Base-by-base conservation (phyloP, 2,888 invertebrate species). In the Dendrolimus pini region DNA sequence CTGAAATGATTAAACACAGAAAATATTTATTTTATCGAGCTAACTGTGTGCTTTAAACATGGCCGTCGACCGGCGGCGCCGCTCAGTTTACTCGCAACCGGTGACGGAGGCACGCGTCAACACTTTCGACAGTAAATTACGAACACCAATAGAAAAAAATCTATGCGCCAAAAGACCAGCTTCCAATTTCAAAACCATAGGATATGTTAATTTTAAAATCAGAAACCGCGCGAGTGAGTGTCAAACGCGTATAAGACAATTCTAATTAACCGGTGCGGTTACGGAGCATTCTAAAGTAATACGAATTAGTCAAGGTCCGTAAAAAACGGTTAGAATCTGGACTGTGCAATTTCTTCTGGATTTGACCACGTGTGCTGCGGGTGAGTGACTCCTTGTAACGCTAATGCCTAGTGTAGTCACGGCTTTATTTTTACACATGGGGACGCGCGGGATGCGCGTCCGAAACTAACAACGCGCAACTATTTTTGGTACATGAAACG, bases 401-500 rank as follows among this genome's bases (percentile, higher is more conserved):
- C 64, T 66, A 47, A 47, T 47, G 47, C 66, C 70, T 72, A 66
- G 80, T 75, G 78, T 83, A 80, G 76, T 61, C 71, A 59, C 68
- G 69, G 75, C 72, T 82, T 80, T 89, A 87, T 86, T 88, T 87
- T 82, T 86, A 84, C 75, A 75, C 75, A 69, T 67, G 62, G 58
- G 72, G 71, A 74, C 77, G 79, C 79, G 72, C 77, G 82, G 72
- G 81, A 84, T 80, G 83, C 82, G 80, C 82, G 68, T 68, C 65
- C 64, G 65, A 9, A 47, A 47, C 47, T 10, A 47, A 12, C 47
- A 12, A 9, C 62, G 55, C 75, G 77, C 67, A 77, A 75, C 89
- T 89, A 89, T 89, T 89, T 89, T 89, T 81, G 83, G 89, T 77
- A 64, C 80, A 80, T 66, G 72, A 71, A 75, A 72, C 78, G 80